A percentile compares a stretch with the other conserved stretches of the same genome.
Conservation (phyloP, 2,797 vertebrate species). For the Prionace glauca region DNA sequence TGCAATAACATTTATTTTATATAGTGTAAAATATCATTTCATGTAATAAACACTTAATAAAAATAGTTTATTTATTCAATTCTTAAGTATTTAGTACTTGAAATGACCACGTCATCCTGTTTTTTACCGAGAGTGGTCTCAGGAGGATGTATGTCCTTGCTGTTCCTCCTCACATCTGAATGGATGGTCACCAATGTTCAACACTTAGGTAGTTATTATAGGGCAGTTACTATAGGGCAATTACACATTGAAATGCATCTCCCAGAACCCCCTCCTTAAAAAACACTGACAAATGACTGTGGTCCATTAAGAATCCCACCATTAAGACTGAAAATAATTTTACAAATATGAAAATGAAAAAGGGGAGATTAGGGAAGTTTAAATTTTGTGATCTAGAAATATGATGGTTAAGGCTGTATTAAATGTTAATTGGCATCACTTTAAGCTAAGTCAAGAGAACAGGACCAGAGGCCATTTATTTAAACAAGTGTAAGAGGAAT, state of each 20-base stretch:
- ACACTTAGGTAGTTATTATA: no score
- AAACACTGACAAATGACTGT: not conserved
- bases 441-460: not conserved
- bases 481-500: not conserved
- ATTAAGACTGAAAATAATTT: not conserved
- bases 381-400: not conserved
- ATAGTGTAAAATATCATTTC: not conserved
- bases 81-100: no score
- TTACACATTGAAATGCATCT: no score
- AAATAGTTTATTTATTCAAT: no score
- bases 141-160: no score
- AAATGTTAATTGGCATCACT: not conserved
- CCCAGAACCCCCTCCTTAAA: no score
- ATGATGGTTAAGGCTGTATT: not conserved
- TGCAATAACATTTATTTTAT: not conserved
- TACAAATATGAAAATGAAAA: not conserved
- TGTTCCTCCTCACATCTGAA: no score
- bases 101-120: no score
- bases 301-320: not conserved
- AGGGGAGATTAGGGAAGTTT: not conserved
- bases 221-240: no score
- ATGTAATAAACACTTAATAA: not conserved
- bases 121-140: no score
- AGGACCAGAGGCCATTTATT: not conserved
- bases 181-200: no score